Conservation (phyloP, 2,888 invertebrate species). For the Drosophila merina region DNA sequence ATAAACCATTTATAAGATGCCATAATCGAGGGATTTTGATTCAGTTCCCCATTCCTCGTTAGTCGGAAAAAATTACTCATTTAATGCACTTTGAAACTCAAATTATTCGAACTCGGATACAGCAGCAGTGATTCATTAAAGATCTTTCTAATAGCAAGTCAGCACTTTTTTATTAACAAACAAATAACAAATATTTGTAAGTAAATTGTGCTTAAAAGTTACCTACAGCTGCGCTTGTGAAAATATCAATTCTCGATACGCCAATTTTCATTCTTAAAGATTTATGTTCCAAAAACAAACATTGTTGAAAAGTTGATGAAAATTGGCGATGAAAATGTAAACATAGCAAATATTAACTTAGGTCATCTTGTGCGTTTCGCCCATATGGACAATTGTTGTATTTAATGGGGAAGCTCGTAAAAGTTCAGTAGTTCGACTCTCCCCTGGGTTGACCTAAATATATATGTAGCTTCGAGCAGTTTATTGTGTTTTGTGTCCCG, state of each 20-base stretch:
- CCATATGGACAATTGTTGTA: conserved; percentile 2
- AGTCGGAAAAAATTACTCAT: conserved; percentile 22
- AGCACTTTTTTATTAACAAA: conserved; percentile 21
- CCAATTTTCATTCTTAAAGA: not conserved
- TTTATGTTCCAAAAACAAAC: not conserved
- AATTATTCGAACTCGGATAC: conserved; percentile 13
- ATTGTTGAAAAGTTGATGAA: not conserved
- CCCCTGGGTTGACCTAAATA: conserved; percentile 25
- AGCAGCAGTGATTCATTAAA: conserved; percentile 49
- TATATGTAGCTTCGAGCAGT: conserved; percentile 8
- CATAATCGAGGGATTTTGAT: not conserved
- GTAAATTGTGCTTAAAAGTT: too few relatives aligned
- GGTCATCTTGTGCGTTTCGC: conserved; percentile 16
- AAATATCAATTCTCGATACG: not conserved
- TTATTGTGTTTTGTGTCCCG: conserved; percentile 7
- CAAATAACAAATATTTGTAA: conserved; percentile 20
- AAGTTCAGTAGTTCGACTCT: conserved; percentile 18
- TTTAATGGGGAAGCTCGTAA: conserved; percentile 24
- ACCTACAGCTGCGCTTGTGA: not conserved
- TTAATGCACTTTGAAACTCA: conserved; percentile 9
- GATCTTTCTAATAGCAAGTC: conserved; percentile 12
- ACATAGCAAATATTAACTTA: conserved; percentile 11
- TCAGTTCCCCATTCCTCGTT: not conserved
- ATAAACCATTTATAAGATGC: conserved; percentile 1
- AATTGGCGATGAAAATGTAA: conserved; percentile 1